Base-by-base conservation (phyloP, 1,140 invertebrate species). In the Epicauta chinensis region DNA sequence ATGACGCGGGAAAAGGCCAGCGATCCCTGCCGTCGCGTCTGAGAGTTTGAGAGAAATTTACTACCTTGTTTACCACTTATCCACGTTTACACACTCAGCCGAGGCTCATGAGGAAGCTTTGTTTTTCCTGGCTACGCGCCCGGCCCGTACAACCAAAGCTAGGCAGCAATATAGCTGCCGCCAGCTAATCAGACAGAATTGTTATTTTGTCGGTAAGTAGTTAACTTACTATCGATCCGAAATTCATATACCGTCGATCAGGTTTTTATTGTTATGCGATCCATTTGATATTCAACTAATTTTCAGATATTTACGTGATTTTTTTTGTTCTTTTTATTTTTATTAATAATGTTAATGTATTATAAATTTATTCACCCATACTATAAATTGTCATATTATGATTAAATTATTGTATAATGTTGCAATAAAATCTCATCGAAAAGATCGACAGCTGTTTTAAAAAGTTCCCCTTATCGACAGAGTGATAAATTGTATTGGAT, bases 11-110 rank as follows among this genome's bases (percentile, higher is more conserved):
- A 54, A 51, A 54, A 54, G 47, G 46, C 16, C 42, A 54, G 51
- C 56, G 37, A 42, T 39, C 37, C 45, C 32, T 35, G 56, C 52
- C 60, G 61, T 63, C 59, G 56, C 55, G 59, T 58, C 61, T 65
- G 46, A 59, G 44, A 46, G 51, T 16, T 39, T 45, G 52, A 64
- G 55, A 60, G 60, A 68, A 70, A 70, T 70, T 70, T 70, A 68
- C 68, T 70, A 70, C 68, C 68, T 68, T 70, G 68, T 70, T 70
- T 70, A 70, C 68, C 68, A 70, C 68, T 70, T 70, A 70, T 64
- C 66, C 66, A 63, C 68, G 68, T 70, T 70, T 70, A 70, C 68
- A 70, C 66, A 70, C 65, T 65, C 61, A 53, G 62, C 52, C 59
- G 57, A 59, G 57, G 58, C 49, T 49, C 52, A 58, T 41, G 54